These are phyloP conservation scores for Drepana arcuata DNA, from an alignment of 1,140 invertebrate genomes.

Conservation along the genomic window DNA sequence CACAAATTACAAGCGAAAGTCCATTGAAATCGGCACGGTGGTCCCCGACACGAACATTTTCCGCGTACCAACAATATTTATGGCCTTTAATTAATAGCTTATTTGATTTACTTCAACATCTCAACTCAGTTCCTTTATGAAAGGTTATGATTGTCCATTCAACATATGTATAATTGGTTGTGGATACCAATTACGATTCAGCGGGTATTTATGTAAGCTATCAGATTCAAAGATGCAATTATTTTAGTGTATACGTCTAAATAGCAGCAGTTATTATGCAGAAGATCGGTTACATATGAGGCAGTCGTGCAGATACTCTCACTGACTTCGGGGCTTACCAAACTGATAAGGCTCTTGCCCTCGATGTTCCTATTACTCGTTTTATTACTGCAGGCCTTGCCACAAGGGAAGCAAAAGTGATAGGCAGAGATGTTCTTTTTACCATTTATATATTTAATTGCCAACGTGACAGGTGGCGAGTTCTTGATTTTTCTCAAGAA, in stretches of 20 bases:
- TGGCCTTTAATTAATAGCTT: slow-evolving; percentile 27
- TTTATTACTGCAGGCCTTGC: neutral
- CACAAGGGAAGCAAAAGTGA: too few relatives aligned
- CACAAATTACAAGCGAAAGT: slow-evolving; percentile 24
- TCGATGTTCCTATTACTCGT: slow-evolving; percentile 7
- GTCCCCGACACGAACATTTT: slow-evolving; percentile 11
- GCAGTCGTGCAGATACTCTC: too few relatives aligned
- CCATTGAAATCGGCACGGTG: slow-evolving; percentile 10
- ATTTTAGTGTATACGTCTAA: slow-evolving; percentile 7
- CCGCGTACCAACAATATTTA: slow-evolving; percentile 28
- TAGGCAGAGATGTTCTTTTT: neutral
- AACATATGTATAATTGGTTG: neutral
- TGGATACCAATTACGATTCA: neutral
- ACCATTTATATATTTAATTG: too few relatives aligned
- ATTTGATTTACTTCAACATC: slow-evolving; percentile 12
- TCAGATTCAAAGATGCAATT: slow-evolving; percentile 6
- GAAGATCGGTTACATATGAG: too few relatives aligned
- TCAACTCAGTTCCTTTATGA: neutral
- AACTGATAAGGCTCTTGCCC: slow-evolving; percentile 10
- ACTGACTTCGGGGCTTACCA: slow-evolving; percentile 4
- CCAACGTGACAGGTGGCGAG: too few relatives aligned
- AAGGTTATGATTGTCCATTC: neutral
- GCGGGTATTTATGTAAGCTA: neutral
- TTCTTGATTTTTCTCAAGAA: too few relatives aligned
- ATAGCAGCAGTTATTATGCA: slow-evolving; percentile 7